Base-by-base conservation (phyloP, 2,113 vertebrate species). In the Hiodon alosoides region DNA sequence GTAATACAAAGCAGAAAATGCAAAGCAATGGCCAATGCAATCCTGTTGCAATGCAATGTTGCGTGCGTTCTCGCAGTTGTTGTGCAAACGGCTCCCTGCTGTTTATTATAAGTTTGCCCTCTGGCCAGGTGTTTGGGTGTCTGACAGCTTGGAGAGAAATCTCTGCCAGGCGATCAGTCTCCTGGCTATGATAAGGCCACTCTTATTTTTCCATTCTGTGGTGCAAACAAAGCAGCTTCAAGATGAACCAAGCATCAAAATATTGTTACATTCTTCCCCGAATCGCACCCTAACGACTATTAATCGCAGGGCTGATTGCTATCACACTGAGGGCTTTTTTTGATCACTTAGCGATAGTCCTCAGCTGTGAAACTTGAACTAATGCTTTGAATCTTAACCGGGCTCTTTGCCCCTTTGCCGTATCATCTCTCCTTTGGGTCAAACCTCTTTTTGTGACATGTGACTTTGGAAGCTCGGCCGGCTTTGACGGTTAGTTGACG, bases 21-120 rank as follows among this genome's bases (percentile, higher is more conserved):
- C 80, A 82, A 85, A 88, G 31, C 31, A 31, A 31, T 31, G 84
- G 69, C 46, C 52, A 31, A 70, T 54, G 48, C 53, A 62, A 55
- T 64, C 5, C 53, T 58, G 66, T 47, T 65, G 61, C 31, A 84
- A 79, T 70, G 84, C 83, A 79, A 77, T 9, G 79, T 88, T 85
- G 84, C 83, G 80, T 90, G 86, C 86, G 82, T 82, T 84, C 87
- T 80, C 71, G 80, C 72, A 81, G 83, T 81, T 86, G 83, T 82
- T 84, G 76, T 79, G 78, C 70, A 67, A 71, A 79, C 73, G 76
- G 75, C 67, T 73, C 72, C 80, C 84, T 85, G 46, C 75, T 53
- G 50, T 80, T 31, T 31, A 79, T 75, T 78, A 77, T 81, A 72
- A 87, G 77, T n/a, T 57, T 53, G 78, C 72, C 72, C 58, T 31